phyloP scores from a whole-genome alignment of 2,797 vertebrate species.

The Mormyrus hasselquistii region DNA sequence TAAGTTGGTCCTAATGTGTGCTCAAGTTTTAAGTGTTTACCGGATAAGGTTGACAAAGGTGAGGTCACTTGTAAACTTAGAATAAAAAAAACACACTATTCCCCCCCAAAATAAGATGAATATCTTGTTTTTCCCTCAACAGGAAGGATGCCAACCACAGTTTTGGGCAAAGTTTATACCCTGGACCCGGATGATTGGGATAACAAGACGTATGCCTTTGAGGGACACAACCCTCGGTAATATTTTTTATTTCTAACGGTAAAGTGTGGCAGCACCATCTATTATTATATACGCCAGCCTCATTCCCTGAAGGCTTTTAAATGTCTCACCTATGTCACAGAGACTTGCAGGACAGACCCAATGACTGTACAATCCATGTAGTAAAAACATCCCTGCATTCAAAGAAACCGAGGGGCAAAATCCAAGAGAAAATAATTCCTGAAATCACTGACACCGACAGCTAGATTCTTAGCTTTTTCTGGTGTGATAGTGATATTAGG shows the following conservation, averaged over 20 bases:
- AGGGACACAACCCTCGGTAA: slow-evolving; percentile 78
- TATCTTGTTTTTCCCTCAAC: slow-evolving; percentile 36
- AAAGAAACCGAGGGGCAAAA: background rate
- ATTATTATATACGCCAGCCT: slow-evolving; percentile 1
- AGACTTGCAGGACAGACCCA: background rate
- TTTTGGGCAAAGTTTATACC: slow-evolving; percentile 76
- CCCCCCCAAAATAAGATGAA: background rate
- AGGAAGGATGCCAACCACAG: slow-evolving; percentile 74
- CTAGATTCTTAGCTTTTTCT: background rate
- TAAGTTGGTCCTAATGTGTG: slow-evolving; percentile 6
- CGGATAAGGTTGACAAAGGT: background rate
- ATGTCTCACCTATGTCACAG: background rate
- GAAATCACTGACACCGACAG: background rate
- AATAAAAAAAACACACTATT: background rate
- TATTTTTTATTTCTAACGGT: slow-evolving; percentile 25
- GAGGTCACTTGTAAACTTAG: slow-evolving; percentile 2
- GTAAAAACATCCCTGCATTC: slow-evolving; percentile 5
- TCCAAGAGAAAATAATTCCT: background rate
- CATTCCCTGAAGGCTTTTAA: slow-evolving; percentile 10
- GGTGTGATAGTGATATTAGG: background rate
- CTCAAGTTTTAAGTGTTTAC: slow-evolving; percentile 8
- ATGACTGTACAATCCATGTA: background rate
- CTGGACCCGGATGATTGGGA: slow-evolving; percentile 87
- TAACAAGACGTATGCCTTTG: slow-evolving; percentile 82
- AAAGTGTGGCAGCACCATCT: background rate